Percentiles rank a stretch among this genome's conserved stretches.
These are phyloP conservation scores for Accipiter cooperii DNA, from an alignment of 2,113 vertebrate genomes.

Conservation along the genomic window DNA sequence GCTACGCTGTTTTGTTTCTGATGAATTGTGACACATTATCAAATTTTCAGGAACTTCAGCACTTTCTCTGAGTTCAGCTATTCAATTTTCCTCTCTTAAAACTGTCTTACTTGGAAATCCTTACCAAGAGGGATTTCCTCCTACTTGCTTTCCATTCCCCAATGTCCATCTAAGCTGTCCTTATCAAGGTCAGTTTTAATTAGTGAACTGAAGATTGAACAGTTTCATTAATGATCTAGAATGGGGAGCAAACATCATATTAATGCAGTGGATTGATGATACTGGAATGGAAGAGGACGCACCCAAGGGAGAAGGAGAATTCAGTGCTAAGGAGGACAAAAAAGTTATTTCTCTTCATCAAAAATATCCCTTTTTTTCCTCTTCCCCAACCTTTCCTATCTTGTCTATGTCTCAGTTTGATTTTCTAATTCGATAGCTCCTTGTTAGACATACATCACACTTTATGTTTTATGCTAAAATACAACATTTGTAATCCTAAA, in stretches of 20 bases:
- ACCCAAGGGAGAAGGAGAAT: not conserved
- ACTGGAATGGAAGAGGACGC: not conserved
- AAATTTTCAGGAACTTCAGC: not conserved
- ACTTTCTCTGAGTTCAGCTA: not conserved
- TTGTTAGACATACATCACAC: not conserved
- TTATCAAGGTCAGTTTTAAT: constrained; percentile 12
- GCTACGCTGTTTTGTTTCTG: not conserved
- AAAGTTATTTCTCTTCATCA: not conserved
- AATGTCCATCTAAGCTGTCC: not conserved
- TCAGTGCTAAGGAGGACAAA: not conserved
- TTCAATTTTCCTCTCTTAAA: not conserved
- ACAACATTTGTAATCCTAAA: not conserved
- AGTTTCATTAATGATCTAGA: not conserved
- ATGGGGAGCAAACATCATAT: not conserved
- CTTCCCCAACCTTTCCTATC: not conserved
- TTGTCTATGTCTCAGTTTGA: not conserved
- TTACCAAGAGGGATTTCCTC: not conserved
- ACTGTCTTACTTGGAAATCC: not conserved
- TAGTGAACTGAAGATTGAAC: not conserved
- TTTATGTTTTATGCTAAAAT: not conserved
- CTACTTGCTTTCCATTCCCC: not conserved
- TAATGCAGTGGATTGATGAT: not conserved
- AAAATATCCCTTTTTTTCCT: not conserved
- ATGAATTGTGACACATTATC: not conserved
- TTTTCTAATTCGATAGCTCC: not conserved